Evolutionary conservation across 2,797 vertebrate species (phyloP).

Genomic region (Nannoperca australis): DNA sequence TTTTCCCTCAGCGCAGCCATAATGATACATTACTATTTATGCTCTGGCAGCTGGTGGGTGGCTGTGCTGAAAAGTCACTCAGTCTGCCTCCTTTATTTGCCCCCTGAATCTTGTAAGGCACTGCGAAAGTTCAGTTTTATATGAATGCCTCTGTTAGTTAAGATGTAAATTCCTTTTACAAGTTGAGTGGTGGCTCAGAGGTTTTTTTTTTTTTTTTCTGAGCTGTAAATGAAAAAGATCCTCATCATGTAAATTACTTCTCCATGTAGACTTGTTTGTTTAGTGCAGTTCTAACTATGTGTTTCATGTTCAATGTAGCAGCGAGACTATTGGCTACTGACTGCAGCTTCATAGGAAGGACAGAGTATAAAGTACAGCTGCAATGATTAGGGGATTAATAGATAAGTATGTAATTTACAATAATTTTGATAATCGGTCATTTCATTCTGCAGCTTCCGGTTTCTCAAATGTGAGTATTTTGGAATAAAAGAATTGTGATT

Average conservation of each 20-base stretch:
- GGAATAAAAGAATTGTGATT: neutral
- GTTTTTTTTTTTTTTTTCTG: constrained; percentile 17
- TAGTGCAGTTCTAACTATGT: constrained; percentile 3
- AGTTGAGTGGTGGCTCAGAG: constrained; percentile 53
- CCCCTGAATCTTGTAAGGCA: constrained; percentile 74
- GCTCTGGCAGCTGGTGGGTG: constrained; percentile 86
- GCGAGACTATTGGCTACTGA: neutral
- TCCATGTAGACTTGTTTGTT: constrained; percentile 9
- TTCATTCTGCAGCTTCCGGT: neutral
- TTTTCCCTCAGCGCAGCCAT: constrained; percentile 83
- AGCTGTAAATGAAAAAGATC: constrained; percentile 50
- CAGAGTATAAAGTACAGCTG: constrained; percentile 24
- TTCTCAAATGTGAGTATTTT: neutral
- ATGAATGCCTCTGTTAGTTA: constrained; percentile 68
- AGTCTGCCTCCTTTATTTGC: constrained; percentile 80
- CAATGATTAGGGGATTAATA: neutral
- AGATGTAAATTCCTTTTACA: constrained; percentile 73
- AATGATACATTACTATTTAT: constrained; percentile 90
- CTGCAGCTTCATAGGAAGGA: constrained; percentile 32
- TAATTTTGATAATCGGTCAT: neutral
- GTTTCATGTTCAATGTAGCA: constrained; percentile 34
- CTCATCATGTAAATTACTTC: constrained; percentile 44
- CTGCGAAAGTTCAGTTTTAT: constrained; percentile 72
- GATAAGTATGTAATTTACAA: constrained; percentile 9
- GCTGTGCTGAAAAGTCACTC: constrained; percentile 82